Conservation (phyloP, 2,888 invertebrate species). For the Synanthedon tipuliformis region DNA sequence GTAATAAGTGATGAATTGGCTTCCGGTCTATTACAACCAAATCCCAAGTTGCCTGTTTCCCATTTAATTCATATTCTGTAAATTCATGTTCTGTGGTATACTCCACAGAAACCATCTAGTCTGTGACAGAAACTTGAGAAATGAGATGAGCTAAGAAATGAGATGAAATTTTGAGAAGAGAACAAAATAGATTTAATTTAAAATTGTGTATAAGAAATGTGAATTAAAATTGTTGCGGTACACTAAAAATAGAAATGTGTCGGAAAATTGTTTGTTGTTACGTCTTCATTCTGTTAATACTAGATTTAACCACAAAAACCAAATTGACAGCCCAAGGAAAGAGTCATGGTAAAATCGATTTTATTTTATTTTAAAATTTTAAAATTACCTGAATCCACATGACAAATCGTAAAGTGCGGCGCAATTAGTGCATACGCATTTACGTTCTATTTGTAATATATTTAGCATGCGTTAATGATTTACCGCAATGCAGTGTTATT, state of each 20-base stretch:
- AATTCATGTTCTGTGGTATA: no score
- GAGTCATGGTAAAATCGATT: conserved; percentile 77
- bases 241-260: conserved; percentile 54
- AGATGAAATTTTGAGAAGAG: conserved; percentile 23
- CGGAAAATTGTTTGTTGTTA: conserved; percentile 73
- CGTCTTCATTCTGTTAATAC: conserved; percentile 75
- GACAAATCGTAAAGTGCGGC: neutral
- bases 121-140: no score
- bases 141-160: conserved; percentile 8
- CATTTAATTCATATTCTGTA: no score
- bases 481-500: no score
- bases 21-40: no score
- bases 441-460: no score
- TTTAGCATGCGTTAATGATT: no score
- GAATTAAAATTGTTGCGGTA: conserved; percentile 31
- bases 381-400: neutral
- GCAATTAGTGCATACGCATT: no score
- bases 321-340: conserved; percentile 79
- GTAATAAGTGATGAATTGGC: no score
- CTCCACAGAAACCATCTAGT: no score
- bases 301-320: conserved; percentile 76
- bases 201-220: conserved; percentile 46
- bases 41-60: no score
- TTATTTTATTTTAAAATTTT: conserved; percentile 6
- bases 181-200: conserved; percentile 6